Conservation (phyloP, 1,140 invertebrate species). For the Pogonomyrmex barbatus region DNA sequence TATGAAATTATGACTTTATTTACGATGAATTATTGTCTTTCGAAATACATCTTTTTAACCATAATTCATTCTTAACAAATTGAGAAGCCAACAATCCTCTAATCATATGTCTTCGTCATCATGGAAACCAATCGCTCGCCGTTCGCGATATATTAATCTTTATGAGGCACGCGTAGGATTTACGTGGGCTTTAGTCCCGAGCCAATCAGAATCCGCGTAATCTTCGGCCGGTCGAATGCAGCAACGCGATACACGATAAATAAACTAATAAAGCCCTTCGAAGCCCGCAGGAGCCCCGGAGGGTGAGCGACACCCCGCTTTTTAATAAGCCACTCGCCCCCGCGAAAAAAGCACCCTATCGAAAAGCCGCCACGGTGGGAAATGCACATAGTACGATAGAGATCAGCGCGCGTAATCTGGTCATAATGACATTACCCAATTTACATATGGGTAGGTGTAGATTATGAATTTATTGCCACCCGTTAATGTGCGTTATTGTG, state of each 20-base stretch:
- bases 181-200: conserved; percentile 59
- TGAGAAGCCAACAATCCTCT: conserved; percentile 27
- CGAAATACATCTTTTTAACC: not conserved
- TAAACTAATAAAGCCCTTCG: conserved; percentile 78
- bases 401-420: conserved; percentile 80
- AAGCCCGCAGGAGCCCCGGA: not conserved
- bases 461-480: conserved; percentile 80
- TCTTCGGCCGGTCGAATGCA: conserved; percentile 69
- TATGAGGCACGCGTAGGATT: conserved; percentile 78
- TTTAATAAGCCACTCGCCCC: conserved; percentile 76
- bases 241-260: conserved; percentile 75
- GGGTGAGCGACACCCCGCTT: conserved; percentile 59
- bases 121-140: conserved; percentile 35
- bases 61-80: conserved; percentile 52
- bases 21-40: conserved; percentile 17
- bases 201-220: conserved; percentile 82
- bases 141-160: conserved; percentile 77
- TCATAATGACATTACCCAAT: conserved; percentile 77
- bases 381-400: conserved; percentile 67
- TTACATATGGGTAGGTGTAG: conserved; percentile 76
- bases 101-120: conserved; percentile 49
- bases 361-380: conserved; percentile 66
- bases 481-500: conserved; percentile 41
- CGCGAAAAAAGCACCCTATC: conserved; percentile 44
- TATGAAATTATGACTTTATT: not conserved